These are phyloP conservation scores for Microcebus griseorufus DNA, from an alignment of 2,113 vertebrate genomes.

Conservation along the genomic window DNA sequence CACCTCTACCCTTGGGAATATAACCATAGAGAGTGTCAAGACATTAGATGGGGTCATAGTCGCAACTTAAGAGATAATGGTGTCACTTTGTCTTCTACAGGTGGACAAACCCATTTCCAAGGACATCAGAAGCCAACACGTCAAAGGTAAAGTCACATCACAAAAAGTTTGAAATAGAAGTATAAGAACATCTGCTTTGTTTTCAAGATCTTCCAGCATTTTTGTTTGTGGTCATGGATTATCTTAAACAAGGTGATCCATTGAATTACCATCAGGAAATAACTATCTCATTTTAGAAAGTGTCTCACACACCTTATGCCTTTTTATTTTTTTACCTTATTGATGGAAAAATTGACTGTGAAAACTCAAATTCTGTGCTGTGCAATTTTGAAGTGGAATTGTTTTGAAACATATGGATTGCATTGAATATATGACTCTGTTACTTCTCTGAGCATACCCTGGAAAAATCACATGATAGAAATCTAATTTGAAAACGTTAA, in stretches of 20 bases:
- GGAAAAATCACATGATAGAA: constrained; percentile 6
- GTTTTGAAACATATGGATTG: background rate
- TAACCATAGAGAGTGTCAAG: background rate
- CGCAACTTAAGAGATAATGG: background rate
- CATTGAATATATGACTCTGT: background rate
- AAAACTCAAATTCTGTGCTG: background rate
- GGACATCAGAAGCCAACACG: constrained; percentile 19
- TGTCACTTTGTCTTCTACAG: constrained; percentile 34
- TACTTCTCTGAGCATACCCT: background rate
- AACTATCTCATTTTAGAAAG: background rate
- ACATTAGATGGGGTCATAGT: background rate
- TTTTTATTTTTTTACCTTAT: background rate
- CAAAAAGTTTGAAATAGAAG: background rate
- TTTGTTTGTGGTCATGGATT: background rate
- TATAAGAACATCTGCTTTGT: background rate
- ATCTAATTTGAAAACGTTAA: constrained; percentile 58
- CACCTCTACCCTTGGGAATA: background rate
- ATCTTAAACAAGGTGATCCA: background rate
- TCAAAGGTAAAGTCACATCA: constrained; percentile 55
- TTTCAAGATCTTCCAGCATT: background rate
- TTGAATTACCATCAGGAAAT: background rate
- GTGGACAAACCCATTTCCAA: background rate
- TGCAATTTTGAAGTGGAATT: background rate
- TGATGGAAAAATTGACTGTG: background rate
- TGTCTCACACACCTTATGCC: background rate